These are phyloP conservation scores for Denticeps clupeoides DNA, from an alignment of 2,797 vertebrate genomes.

Conservation along the genomic window DNA sequence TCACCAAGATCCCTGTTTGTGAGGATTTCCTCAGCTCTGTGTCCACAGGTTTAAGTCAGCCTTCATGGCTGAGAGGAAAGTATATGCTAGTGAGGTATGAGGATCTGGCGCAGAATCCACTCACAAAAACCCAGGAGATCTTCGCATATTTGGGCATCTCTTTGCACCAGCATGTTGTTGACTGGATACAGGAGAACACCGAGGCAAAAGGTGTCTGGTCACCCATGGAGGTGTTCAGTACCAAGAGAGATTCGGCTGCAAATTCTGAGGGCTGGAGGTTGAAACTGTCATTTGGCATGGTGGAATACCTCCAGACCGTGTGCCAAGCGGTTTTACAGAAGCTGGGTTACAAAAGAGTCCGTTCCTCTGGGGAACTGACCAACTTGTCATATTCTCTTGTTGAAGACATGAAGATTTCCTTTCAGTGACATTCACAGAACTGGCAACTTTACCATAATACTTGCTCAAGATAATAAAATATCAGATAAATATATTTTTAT, in stretches of 20 bases:
- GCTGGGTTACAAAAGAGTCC: constrained; percentile 76
- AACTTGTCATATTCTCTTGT: constrained; percentile 81
- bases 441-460: no score
- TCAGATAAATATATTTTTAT: no score
- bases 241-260: constrained; percentile 79
- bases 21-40: constrained; percentile 86
- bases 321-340: constrained; percentile 77
- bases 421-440: not conserved
- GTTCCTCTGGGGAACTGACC: constrained; percentile 76
- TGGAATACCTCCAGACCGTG: constrained; percentile 78
- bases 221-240: constrained; percentile 85
- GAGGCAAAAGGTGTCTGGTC: constrained; percentile 69
- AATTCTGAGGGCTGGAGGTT: constrained; percentile 88
- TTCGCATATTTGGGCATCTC: constrained; percentile 81
- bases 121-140: constrained; percentile 84
- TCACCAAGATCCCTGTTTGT: constrained; percentile 80
- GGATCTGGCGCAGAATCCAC: constrained; percentile 81
- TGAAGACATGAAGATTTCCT: constrained; percentile 56
- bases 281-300: constrained; percentile 84
- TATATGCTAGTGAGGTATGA: constrained; percentile 93
- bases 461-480: no score
- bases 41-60: constrained; percentile 73
- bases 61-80: constrained; percentile 81
- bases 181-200: constrained; percentile 89
- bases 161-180: constrained; percentile 73